Base-by-base conservation (phyloP, 2,797 vertebrate species). In the Emys orbicularis region DNA sequence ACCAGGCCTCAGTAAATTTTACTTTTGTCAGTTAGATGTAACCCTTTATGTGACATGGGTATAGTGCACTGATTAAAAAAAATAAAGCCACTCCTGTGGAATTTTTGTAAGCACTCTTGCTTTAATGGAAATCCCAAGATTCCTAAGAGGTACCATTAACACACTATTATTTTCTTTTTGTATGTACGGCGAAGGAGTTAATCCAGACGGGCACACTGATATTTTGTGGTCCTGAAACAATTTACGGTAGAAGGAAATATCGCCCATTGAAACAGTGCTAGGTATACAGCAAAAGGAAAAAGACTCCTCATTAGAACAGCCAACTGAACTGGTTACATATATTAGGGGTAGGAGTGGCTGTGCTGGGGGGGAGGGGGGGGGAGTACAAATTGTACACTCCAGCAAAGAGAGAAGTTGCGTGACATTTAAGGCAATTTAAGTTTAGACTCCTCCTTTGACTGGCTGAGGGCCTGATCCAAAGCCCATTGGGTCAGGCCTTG, bases 121-220 rank as follows among this genome's bases (percentile, higher is more conserved):
- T 72, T 72, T 72, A 72, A 41, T 37, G n/a, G 65, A 37, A 72
- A 72, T 23, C 18, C 18, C 65, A 19, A 37, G 37, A 72, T 10
- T n/a, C 21, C n/a, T 23, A 41, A n/a, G 56, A 57, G 57, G 29
- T 31, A 29, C 29, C 12, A 31, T 59, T 31, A 59, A 31, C 12
- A 29, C 57, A 13, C 29, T 59, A 13, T 34, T 49, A 19, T 4
- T 27, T 34, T 81, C 27, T 61, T 44, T 61, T 86, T 16, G 21
- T 76, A 80, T 29, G 74, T 83, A 79, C 83, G 87, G 77, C 72
- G 52, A 81, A 31, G 61, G 72, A 74, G 27, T 12, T 81, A 44
- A 86, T 94, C 59, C 79, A 52, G 54, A n/a, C 79, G 68, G 77
- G 79, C 19, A 90, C 34, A 83, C 92, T 80, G 76, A 88, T 92